phyloP scores from a whole-genome alignment of 2,113 vertebrate genomes.

The Desmodus rotundus region DNA sequence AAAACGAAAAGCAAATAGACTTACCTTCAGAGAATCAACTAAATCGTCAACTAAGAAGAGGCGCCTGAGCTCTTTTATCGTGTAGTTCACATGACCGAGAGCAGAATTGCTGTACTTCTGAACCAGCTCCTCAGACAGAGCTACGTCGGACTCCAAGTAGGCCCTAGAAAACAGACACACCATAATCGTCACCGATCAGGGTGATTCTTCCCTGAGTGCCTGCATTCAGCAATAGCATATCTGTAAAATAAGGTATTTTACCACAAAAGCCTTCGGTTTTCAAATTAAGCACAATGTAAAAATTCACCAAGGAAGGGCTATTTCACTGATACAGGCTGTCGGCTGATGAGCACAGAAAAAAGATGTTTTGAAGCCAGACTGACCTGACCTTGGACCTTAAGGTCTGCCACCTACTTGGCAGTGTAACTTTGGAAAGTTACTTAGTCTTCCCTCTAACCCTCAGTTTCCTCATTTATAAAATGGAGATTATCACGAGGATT shows the following conservation, averaged over 20 bases:
- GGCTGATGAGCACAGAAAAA: neutral
- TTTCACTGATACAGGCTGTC: neutral
- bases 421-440: neutral
- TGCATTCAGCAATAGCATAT: neutral
- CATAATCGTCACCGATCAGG: neutral
- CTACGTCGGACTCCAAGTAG: slow-evolving; percentile 91
- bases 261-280: neutral
- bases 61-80: slow-evolving; percentile 87
- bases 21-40: slow-evolving; percentile 97
- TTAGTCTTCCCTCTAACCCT: neutral
- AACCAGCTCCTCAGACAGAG: slow-evolving; percentile 89
- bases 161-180: slow-evolving; percentile 78
- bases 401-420: neutral
- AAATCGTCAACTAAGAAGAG: slow-evolving; percentile 97
- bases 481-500: neutral
- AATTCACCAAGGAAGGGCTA: neutral
- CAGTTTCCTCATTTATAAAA: neutral
- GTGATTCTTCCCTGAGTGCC: neutral
- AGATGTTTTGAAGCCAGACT: neutral
- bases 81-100: slow-evolving; percentile 88
- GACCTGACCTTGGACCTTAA: neutral
- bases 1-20: slow-evolving; percentile 26
- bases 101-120: slow-evolving; percentile 92
- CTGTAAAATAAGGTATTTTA: neutral
- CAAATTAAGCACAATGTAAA: neutral